Evolutionary conservation across 2,888 invertebrate species (phyloP).

Genomic region (Tenthredo notha): DNA sequence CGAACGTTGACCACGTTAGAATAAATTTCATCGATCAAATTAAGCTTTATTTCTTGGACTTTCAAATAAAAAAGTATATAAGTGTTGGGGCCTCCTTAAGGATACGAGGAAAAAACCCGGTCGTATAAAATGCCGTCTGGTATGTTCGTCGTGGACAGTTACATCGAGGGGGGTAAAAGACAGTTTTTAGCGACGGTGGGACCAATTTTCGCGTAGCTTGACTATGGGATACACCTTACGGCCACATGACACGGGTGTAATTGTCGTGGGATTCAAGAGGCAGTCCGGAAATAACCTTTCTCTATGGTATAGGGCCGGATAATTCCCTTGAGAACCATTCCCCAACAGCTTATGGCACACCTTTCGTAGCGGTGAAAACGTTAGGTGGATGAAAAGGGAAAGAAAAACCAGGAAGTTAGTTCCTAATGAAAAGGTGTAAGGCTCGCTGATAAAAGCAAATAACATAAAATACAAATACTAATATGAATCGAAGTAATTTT

Average conservation of each 20-base stretch:
- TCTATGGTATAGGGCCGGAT: neutral
- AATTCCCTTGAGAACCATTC: slow-evolving; percentile 36
- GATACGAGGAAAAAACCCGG: neutral
- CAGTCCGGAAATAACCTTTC: slow-evolving; percentile 33
- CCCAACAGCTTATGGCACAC: slow-evolving; percentile 43
- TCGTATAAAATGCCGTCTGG: neutral
- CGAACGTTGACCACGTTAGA: neutral
- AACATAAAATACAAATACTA: neutral
- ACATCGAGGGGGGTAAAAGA: neutral
- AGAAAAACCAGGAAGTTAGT: neutral
- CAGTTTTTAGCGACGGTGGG: neutral
- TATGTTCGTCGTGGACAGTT: neutral
- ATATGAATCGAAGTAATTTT: neutral
- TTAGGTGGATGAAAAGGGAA: slow-evolving; percentile 43
- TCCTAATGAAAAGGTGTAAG: neutral
- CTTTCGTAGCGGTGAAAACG: neutral
- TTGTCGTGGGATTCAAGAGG: slow-evolving; percentile 48
- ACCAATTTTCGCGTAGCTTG: neutral
- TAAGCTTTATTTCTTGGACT: too few relatives aligned
- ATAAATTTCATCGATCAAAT: too few relatives aligned
- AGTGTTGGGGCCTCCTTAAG: neutral
- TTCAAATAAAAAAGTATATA: neutral
- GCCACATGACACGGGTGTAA: slow-evolving; percentile 44
- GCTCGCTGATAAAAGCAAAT: neutral
- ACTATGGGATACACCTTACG: slow-evolving; percentile 19